These are phyloP conservation scores for Poeciliopsis infans DNA, from an alignment of 2,797 vertebrate genomes.

Conservation along the genomic window DNA sequence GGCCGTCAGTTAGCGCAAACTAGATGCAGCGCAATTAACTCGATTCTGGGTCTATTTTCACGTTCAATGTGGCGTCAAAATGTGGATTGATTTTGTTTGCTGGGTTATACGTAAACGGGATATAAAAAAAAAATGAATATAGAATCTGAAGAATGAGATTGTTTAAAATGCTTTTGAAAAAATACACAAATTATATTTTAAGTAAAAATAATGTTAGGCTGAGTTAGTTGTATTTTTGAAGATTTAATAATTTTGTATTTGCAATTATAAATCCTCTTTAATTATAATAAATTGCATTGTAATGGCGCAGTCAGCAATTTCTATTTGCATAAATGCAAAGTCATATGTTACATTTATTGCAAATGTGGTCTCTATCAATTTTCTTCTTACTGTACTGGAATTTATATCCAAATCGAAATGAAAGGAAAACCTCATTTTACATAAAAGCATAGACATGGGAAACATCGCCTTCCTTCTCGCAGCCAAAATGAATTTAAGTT, in stretches of 20 bases:
- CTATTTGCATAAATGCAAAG: neutral
- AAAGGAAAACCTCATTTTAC: neutral
- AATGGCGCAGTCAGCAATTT: neutral
- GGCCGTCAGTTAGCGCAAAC: constrained; percentile 72
- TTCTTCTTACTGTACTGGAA: neutral
- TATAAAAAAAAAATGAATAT: constrained; percentile 37
- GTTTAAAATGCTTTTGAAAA: constrained; percentile 48
- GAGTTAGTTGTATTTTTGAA: neutral
- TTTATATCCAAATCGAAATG: neutral
- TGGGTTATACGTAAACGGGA: constrained; percentile 48
- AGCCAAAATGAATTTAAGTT: neutral
- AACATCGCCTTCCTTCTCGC: neutral
- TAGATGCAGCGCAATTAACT: constrained; percentile 77
- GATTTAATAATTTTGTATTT: neutral
- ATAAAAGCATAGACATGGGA: neutral
- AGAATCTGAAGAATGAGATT: constrained; percentile 37
- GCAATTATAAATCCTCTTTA: neutral
- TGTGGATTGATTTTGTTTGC: constrained; percentile 75
- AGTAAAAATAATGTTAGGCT: neutral
- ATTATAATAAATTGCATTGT: neutral
- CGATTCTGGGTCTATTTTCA: constrained; percentile 73
- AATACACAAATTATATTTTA: neutral
- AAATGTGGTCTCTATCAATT: neutral
- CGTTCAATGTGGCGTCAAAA: constrained; percentile 74
- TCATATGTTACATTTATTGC: neutral